These are phyloP conservation scores for Excalfactoria chinensis DNA, from an alignment of 2,113 vertebrate species.

Conservation along the genomic window DNA sequence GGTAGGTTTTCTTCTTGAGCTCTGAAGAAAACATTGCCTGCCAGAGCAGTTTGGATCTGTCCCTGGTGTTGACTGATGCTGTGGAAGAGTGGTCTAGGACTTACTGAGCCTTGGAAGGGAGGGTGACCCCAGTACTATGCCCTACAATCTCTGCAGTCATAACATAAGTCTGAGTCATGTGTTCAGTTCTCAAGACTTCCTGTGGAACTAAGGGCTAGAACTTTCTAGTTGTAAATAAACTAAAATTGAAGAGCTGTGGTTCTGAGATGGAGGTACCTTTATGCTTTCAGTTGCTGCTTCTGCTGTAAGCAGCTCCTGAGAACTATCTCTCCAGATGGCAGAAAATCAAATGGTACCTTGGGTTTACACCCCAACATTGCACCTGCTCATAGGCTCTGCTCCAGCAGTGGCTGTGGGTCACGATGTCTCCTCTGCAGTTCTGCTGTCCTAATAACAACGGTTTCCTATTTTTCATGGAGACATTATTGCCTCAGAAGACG, in stretches of 20 bases:
- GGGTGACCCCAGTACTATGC: rapidly evolving
- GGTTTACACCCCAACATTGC: rapidly evolving
- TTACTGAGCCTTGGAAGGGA: background rate
- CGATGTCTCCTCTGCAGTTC: background rate
- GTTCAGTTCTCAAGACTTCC: background rate
- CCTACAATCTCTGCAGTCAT: background rate
- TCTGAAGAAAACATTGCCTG: background rate
- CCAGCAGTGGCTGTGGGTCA: rapidly evolving
- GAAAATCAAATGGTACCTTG: background rate
- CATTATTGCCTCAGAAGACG: background rate
- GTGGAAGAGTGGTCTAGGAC: background rate
- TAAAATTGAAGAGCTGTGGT: background rate
- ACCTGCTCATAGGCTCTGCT: background rate
- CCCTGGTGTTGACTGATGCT: background rate
- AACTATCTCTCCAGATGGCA: rapidly evolving
- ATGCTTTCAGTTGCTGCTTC: background rate
- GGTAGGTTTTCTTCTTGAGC: background rate
- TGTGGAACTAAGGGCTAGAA: background rate
- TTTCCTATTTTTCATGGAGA: background rate
- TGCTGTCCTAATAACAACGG: background rate
- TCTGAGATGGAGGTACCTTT: background rate
- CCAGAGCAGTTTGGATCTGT: background rate
- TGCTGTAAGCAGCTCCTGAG: background rate
- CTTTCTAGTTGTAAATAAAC: background rate
- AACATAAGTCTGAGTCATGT: rapidly evolving